Percentiles rank a stretch among this genome's conserved stretches.
These are phyloP conservation scores for Shargacucullia verbasci DNA, from an alignment of 2,888 invertebrate species.

Conservation along the genomic window DNA sequence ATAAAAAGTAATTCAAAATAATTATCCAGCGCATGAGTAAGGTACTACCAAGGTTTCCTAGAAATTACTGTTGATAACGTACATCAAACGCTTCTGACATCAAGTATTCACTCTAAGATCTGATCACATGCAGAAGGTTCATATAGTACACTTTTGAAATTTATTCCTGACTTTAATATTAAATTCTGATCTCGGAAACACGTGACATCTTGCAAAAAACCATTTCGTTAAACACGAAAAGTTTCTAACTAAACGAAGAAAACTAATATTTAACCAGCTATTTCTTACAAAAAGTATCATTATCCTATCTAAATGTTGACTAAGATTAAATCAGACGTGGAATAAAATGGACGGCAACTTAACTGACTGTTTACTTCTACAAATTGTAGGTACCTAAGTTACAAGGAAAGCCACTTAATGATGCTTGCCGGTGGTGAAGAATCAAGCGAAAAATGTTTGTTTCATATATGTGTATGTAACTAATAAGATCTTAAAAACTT, in stretches of 20 bases:
- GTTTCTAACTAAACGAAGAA: background rate
- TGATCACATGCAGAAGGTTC: background rate
- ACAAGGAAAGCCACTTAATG: no score
- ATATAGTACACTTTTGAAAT: background rate
- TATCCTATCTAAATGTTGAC: conserved; percentile 10
- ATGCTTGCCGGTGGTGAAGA: no score
- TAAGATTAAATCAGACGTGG: background rate
- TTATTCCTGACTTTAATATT: background rate
- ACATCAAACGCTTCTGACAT: conserved; percentile 19
- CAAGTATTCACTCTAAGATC: conserved; percentile 9
- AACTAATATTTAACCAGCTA: background rate
- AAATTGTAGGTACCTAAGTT: no score
- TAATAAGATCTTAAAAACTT: background rate
- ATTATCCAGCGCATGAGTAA: conserved; percentile 6
- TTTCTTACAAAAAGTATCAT: background rate
- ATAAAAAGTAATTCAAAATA: conserved; percentile 13
- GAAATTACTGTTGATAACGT: conserved; percentile 8
- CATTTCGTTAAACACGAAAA: conserved; percentile 17
- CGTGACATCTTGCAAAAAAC: conserved; percentile 12
- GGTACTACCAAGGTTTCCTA: background rate
- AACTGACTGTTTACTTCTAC: no score
- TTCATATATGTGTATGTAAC: no score
- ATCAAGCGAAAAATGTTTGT: no score
- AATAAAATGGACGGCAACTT: no score
- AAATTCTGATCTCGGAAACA: conserved; percentile 17